Base-by-base conservation (phyloP, 2,797 vertebrate species). In the Bufotes viridis region DNA sequence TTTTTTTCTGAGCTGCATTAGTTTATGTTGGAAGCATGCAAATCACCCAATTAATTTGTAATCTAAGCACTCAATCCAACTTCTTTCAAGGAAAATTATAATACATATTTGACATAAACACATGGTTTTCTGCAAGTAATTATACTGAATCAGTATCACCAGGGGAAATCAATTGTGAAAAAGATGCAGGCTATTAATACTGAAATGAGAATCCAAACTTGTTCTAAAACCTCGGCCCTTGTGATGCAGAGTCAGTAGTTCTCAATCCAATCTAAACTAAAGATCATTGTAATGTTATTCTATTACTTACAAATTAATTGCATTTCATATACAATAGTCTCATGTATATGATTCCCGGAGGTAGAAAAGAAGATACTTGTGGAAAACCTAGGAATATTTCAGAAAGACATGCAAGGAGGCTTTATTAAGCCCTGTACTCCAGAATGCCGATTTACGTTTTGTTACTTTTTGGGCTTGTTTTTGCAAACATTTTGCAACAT, bases 1-100 rank as follows among this genome's bases (percentile, higher is more conserved):
- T 89, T 29, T 79, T 29, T 83, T 83, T 89, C 70, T 12, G 18
- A 79, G 14, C 53, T 86, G 79, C 69, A 89, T 58, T 74, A 89
- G 72, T 86, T 89, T 87, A 83, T 82, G 80, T 79, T 83, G 79
- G 83, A 83, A 89, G 83, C 79, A 89, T 89, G 88, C 88, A 89
- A 87, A 89, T 89, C 72, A 89, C 78, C 84, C 85, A 89, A 89
- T 89, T 89, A 89, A 89, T 89, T 89, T 89, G 88, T 79, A 89
- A 86, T 89, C 84, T 70, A 87, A 83, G 88, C 80, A 86, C 61
- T 87, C 88, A 89, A 82, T 89, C 80, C 84, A 87, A 72, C 78
- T 84, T 78, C 88, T 89, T 87, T 89, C 84, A 89, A 89, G 84
- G 72, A 89, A 89, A 89, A 89, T 87, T 86, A 83, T 87, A 89